Percentiles rank a stretch among this genome's conserved stretches.
Evolutionary conservation across 2,888 invertebrate genomes (phyloP).

Genomic region (Drosophila birchii): DNA sequence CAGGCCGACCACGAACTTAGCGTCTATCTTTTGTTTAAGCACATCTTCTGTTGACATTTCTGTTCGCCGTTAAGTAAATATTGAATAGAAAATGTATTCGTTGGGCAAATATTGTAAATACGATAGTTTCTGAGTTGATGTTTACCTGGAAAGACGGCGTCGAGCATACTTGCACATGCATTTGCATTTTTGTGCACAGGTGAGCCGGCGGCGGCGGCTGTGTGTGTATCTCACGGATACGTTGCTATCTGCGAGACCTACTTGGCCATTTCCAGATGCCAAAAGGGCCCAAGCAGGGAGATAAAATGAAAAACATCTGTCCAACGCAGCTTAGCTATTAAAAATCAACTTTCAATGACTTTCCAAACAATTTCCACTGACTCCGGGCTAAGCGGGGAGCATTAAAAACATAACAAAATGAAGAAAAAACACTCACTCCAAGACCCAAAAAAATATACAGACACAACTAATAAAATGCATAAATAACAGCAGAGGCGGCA

Average conservation of each 20-base stretch:
- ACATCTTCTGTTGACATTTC: constrained; percentile 71
- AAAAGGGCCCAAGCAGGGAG: constrained; percentile 15
- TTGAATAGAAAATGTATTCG: constrained; percentile 73
- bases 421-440: constrained; percentile 8
- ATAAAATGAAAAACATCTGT: constrained; percentile 29
- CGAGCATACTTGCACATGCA: constrained; percentile 55
- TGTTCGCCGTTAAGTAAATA: constrained; percentile 75
- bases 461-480: constrained; percentile 74
- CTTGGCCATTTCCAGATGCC: constrained; percentile 34
- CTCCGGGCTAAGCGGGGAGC: constrained; percentile 28
- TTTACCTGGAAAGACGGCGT: constrained; percentile 36
- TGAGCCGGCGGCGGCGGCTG: constrained; percentile 15
- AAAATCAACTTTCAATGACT: constrained; percentile 55
- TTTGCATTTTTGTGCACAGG: constrained; percentile 67
- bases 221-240: constrained; percentile 29
- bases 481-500: constrained; percentile 42
- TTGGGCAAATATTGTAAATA: constrained; percentile 79
- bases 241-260: constrained; percentile 36
- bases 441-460: constrained; percentile 42
- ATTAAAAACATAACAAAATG: constrained; percentile 6
- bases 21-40: constrained; percentile 67
- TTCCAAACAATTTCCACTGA: constrained; percentile 60
- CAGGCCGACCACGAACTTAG: constrained; percentile 37
- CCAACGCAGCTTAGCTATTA: constrained; percentile 18
- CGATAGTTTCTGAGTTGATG: constrained; percentile 69